Evolutionary conservation across 35 echinoderm and acorn worm species (phyloP).

Genomic region (Apostichopus parvimensis): DNA sequence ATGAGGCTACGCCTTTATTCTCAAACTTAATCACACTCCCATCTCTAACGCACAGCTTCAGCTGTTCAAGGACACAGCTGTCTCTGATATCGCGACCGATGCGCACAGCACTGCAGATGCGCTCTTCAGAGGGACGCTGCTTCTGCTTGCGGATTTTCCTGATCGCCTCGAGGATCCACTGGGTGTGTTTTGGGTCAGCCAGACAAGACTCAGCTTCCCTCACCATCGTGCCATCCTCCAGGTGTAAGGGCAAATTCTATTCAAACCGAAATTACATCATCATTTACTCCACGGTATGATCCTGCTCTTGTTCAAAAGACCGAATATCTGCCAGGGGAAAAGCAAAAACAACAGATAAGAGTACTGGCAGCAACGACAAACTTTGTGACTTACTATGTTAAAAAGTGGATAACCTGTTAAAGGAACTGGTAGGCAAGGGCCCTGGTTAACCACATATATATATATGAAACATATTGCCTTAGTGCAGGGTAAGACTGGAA

Average conservation of each 20-base stretch:
- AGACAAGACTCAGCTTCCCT: conserved; percentile 95
- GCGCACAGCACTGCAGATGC: conserved; percentile 93
- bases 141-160: conserved; percentile 96
- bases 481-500: too few species aligned
- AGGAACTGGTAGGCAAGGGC: too few species aligned
- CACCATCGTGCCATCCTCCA: conserved; percentile 88
- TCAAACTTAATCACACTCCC: conserved; percentile 90
- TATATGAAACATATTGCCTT: too few species aligned
- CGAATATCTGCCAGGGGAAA: not conserved
- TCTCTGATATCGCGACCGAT: conserved; percentile 71
- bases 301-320: not conserved
- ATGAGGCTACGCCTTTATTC: conserved; percentile 97
- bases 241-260: conserved; percentile 56
- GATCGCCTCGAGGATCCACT: conserved; percentile 99
- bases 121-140: conserved; percentile 91
- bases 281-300: not conserved
- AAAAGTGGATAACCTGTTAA: too few species aligned
- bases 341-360: not conserved
- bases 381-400: too few species aligned
- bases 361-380: not conserved
- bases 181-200: conserved; percentile 95
- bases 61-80: conserved; percentile 76
- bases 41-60: conserved; percentile 91
- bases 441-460: too few species aligned
- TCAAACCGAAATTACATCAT: conserved; percentile 55